Conservation (phyloP, 2,888 invertebrate species). For the Zelleria hepariella region DNA sequence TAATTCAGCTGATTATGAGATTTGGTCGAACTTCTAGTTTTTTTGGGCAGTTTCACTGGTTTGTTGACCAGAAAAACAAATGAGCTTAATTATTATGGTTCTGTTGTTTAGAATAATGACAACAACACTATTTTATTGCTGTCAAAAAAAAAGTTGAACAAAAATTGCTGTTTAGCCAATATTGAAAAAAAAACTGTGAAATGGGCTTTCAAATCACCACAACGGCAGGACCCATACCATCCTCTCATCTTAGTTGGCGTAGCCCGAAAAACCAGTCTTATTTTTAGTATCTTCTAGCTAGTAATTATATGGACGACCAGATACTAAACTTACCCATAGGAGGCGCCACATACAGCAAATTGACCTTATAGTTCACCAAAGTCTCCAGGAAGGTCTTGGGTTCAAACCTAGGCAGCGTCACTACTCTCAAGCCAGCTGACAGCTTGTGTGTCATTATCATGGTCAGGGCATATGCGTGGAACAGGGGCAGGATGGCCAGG, state of each 20-base stretch:
- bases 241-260: too few relatives aligned
- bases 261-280: too few relatives aligned
- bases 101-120: too few relatives aligned
- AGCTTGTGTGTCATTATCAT: slow-evolving; percentile 71
- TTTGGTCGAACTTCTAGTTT: too few relatives aligned
- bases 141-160: too few relatives aligned
- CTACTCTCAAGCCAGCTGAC: slow-evolving; percentile 71
- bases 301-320: neutral
- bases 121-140: too few relatives aligned
- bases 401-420: slow-evolving; percentile 81
- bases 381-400: slow-evolving; percentile 74
- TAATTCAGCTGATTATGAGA: too few relatives aligned
- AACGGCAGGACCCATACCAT: neutral
- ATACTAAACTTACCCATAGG: slow-evolving; percentile 73
- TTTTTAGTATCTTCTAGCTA: neutral
- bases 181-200: neutral
- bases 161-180: too few relatives aligned
- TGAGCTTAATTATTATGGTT: too few relatives aligned
- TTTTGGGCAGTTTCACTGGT: too few relatives aligned
- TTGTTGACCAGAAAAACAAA: too few relatives aligned
- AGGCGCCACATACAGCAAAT: slow-evolving; percentile 78
- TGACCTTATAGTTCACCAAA: slow-evolving; percentile 73
- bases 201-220: neutral
- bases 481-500: slow-evolving; percentile 80
- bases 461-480: slow-evolving; percentile 81